A percentile compares a stretch with the other conserved stretches of the same genome.
These are phyloP conservation scores for Bhutanitis thaidina DNA, from an alignment of 2,888 invertebrate genomes.

Conservation along the genomic window DNA sequence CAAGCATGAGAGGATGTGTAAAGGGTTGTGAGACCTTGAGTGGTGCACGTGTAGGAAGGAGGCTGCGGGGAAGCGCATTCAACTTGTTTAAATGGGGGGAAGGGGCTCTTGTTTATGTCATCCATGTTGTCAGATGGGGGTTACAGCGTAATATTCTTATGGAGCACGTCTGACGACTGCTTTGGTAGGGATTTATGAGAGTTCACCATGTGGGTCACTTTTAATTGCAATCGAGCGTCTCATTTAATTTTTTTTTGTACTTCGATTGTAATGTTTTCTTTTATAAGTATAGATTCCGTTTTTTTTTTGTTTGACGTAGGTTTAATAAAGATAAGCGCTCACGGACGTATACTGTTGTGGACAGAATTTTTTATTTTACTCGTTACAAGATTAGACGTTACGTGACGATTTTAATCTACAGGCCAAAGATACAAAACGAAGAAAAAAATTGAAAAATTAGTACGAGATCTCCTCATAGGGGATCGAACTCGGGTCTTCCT, in stretches of 20 bases:
- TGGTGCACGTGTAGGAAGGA: constrained; percentile 66
- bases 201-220: constrained; percentile 38
- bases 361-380: too few species aligned
- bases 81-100: constrained; percentile 64
- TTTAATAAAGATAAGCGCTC: too few species aligned
- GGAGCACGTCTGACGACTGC: constrained; percentile 24
- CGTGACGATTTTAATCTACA: too few species aligned
- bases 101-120: constrained; percentile 57
- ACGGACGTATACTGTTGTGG: too few species aligned
- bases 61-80: constrained; percentile 62
- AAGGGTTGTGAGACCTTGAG: constrained; percentile 76
- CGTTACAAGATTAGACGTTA: too few species aligned
- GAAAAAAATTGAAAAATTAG: too few species aligned
- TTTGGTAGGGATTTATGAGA: constrained; percentile 25
- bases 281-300: too few species aligned
- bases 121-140: constrained; percentile 45
- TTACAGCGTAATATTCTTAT: constrained; percentile 29
- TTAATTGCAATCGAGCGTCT: constrained; percentile 1
- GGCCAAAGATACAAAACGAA: too few species aligned
- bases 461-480: too few species aligned
- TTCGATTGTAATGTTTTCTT: neutral
- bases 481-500: too few species aligned
- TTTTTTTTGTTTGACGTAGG: too few species aligned
- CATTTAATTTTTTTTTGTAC: neutral
- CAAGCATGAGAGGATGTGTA: constrained; percentile 73